Evolutionary conservation across 2,113 vertebrate genomes (phyloP).

Genomic region (Phaethornis superciliosus): DNA sequence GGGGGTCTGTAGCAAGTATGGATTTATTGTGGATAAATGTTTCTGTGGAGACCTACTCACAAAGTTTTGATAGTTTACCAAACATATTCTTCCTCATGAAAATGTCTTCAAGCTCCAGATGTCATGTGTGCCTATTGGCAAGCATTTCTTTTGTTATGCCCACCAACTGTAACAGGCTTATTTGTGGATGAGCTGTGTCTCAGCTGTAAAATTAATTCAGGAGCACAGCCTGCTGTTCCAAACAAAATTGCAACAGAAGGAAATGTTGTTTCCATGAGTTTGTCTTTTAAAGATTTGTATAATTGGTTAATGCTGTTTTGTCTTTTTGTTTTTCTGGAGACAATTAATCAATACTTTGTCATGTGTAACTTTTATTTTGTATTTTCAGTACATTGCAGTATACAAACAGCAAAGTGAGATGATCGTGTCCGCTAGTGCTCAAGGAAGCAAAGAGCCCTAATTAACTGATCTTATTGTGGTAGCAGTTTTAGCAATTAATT

Average conservation of each 20-base stretch:
- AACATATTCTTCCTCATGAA: not conserved
- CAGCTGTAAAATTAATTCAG: slow-evolving; percentile 69
- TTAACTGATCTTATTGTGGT: slow-evolving; percentile 59
- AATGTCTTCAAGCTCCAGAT: slow-evolving; percentile 37
- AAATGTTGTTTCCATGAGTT: slow-evolving; percentile 41
- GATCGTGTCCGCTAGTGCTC: slow-evolving; percentile 30
- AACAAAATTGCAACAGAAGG: slow-evolving; percentile 23
- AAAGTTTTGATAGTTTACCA: slow-evolving; percentile 23
- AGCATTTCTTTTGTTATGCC: slow-evolving; percentile 46
- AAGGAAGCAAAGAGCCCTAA: slow-evolving; percentile 51
- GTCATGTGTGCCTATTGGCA: slow-evolving; percentile 30
- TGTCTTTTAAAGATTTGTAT: slow-evolving; percentile 43
- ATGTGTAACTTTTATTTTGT: slow-evolving; percentile 66
- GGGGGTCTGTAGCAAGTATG: not conserved
- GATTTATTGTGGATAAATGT: not conserved
- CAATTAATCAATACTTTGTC: slow-evolving; percentile 59
- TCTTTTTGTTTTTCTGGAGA: slow-evolving; percentile 52
- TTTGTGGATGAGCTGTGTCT: slow-evolving; percentile 59
- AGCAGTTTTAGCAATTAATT: slow-evolving; percentile 69
- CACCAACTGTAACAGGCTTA: slow-evolving; percentile 44
- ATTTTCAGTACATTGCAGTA: slow-evolving; percentile 33
- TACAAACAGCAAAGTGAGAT: slow-evolving; percentile 40
- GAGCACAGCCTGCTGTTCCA: slow-evolving; percentile 58
- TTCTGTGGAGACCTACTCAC: not conserved
- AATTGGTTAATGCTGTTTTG: slow-evolving; percentile 54